Evolutionary conservation across 2,888 invertebrate genomes (phyloP), one percentile per base, ranked within the genome.

Genomic region (Oxytorus armatus): DNA sequence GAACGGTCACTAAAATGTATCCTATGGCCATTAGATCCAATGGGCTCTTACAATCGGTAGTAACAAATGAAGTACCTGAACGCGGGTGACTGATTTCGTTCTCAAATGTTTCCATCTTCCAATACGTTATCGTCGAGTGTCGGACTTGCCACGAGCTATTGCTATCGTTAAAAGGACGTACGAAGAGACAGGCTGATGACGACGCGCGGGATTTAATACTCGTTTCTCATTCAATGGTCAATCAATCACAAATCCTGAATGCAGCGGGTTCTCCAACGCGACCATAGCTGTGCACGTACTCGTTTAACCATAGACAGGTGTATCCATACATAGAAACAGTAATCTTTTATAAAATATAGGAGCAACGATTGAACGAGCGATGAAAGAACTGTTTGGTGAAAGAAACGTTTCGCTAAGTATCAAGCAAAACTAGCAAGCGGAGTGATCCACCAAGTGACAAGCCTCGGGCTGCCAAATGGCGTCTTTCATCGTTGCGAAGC

Each of bases 321-420:
- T n/a, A n/a, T n/a, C n/a, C n/a, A n/a, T 29, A 23, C 57, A 7
- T 8, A 8, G 16, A 18, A 14, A 36, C 36, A 36, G 36, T 8
- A 36, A 36, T 36, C 36, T 4, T 36, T 1, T 36, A 36, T 36
- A 8, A 10, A 4, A 36, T 8, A 8, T 1, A 23, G 23, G 59
- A 76, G 59, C 33, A 44, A 57, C 47, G 79, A 66, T 80, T 55
- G 76, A 73, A 66, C 49, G 77, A 63, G 53, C 51, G 44, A 72
- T 72, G 79, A 76, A 66, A 76, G 66, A n/a, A 29, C 51, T 51
- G 51, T 73, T 77, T 57, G 68, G 44, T 36, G 69, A 65, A 69
- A 77, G 49, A 65, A 77, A 53, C 65, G 57, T 65, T 69, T 57
- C 18, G 18, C 29, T 42, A 16, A 39, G 47, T 49, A 55, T 39